Evolutionary conservation across 2,113 vertebrate species (phyloP).

Genomic region (Aegotheles bennettii): DNA sequence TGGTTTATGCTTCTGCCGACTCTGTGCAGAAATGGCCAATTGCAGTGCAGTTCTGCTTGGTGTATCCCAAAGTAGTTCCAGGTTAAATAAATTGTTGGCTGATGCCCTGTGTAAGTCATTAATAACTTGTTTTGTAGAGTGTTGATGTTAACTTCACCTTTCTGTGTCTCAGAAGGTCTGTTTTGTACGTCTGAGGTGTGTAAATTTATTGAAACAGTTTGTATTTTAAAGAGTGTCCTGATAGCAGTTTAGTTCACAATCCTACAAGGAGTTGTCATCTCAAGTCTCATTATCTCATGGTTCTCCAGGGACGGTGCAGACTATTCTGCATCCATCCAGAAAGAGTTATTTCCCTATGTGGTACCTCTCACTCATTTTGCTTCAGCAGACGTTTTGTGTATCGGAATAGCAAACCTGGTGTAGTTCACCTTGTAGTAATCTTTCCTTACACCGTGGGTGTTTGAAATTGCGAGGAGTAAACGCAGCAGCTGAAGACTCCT

Average conservation of each 20-base stretch:
- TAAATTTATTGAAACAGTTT: not conserved
- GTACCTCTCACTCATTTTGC: not conserved
- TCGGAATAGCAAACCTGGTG: not conserved
- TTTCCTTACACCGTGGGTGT: not conserved
- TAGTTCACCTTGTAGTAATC: not conserved
- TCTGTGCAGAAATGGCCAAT: not conserved
- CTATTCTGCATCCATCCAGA: not conserved
- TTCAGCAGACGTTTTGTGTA: not conserved
- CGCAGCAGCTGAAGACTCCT: not conserved
- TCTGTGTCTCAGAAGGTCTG: not conserved
- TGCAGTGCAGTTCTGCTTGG: not conserved
- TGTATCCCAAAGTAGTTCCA: not conserved
- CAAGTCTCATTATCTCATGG: not conserved
- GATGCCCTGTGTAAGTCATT: not conserved
- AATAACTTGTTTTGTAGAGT: not conserved
- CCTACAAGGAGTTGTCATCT: not conserved
- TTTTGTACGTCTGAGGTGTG: not conserved
- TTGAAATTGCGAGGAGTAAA: not conserved
- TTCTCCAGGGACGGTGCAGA: not conserved
- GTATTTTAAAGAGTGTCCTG: not conserved
- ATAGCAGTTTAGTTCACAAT: not conserved
- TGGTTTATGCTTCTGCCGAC: rapidly evolving
- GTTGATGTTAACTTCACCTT: not conserved
- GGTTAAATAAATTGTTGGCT: not conserved
- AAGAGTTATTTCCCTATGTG: rapidly evolving